Conservation (phyloP, 2,888 invertebrate genomes). For the Sphaerophoria taeniata region DNA sequence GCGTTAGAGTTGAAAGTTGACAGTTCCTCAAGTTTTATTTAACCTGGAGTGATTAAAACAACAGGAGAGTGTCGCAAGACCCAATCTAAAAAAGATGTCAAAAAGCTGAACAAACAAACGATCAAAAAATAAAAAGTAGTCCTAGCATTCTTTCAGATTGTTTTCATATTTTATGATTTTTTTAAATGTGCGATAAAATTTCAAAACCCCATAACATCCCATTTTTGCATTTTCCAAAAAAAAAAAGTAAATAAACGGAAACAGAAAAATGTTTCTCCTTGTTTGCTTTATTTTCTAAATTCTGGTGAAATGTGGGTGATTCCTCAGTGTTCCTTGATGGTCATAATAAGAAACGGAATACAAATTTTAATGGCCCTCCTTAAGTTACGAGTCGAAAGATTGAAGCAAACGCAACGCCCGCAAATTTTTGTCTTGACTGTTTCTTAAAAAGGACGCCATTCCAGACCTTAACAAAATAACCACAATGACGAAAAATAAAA, state of each 20-base stretch:
- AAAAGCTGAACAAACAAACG: neutral
- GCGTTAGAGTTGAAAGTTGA: too few relatives aligned
- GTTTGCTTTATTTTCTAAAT: conserved; percentile 1
- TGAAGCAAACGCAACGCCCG: too few relatives aligned
- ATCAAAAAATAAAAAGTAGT: conserved; percentile 25
- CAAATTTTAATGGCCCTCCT: conserved; percentile 61
- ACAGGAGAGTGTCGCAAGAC: too few relatives aligned
- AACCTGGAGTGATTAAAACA: too few relatives aligned
- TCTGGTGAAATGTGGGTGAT: neutral
- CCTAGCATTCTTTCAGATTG: conserved; percentile 48
- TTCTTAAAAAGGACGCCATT: neutral
- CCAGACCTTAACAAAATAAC: neutral
- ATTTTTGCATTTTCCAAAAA: conserved; percentile 37
- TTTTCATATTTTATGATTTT: conserved; percentile 71
- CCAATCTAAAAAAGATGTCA: conserved; percentile 49
- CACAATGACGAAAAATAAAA: neutral
- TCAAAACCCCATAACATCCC: conserved; percentile 70
- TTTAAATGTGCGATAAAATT: conserved; percentile 73
- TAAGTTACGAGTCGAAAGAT: conserved; percentile 57
- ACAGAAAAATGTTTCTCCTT: conserved; percentile 16
- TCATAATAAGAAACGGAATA: conserved; percentile 62
- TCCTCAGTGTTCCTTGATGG: conserved; percentile 10
- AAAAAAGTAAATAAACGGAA: neutral
- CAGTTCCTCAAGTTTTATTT: too few relatives aligned
- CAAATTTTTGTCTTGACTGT: too few relatives aligned